Evolutionary conservation across 1,140 invertebrate species (phyloP), one percentile per base, ranked within the genome.

Genomic region (Tetragnatha versicolor): DNA sequence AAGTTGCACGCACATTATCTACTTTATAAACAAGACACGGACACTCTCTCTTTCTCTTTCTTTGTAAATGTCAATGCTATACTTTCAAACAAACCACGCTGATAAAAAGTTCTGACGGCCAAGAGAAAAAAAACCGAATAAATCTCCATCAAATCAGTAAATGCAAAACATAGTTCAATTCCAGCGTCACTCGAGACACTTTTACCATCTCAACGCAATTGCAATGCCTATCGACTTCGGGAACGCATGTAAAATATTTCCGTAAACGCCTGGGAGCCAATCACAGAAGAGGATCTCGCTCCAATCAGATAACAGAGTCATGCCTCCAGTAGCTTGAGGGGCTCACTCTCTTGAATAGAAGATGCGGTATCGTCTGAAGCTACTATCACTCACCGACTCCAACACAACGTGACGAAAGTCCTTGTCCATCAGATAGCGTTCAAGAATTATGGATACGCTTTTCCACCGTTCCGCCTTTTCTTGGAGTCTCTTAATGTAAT

Each of bases 401-500:
- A 37, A 37, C 22, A 55, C 47, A 55, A 73, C 69, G 69, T 73
- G 69, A 55, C 53, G 39, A 73, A 73, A 73, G 69, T 45, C 47
- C 37, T 42, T 33, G 69, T 42, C 42, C 45, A 45, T 60, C 45
- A 33, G 69, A 73, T 58, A 73, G 53, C 69, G 60, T 73, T 73
- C 69, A 73, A 73, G 69, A 73, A 60, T 60, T 73, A 73, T 73
- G 69, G 35, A 45, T 73, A 73, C 51, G 55, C 51, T 49, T 22
- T 31, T 37, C 49, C 68, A 55, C 49, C 39, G 20, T 33, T 35
- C 25, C 69, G 4, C n/a, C 17, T 22, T 27, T 49, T 10, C n/a
- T 20, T 45, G 20, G 27, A 20, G 29, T 17, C 20, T 53, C 66
- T 73, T 73, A 73, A 58, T 73, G 69, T 42, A 73, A 73, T 73